phyloP scores from a whole-genome alignment of 2,797 vertebrate genomes.

The Phataginus tricuspis region DNA sequence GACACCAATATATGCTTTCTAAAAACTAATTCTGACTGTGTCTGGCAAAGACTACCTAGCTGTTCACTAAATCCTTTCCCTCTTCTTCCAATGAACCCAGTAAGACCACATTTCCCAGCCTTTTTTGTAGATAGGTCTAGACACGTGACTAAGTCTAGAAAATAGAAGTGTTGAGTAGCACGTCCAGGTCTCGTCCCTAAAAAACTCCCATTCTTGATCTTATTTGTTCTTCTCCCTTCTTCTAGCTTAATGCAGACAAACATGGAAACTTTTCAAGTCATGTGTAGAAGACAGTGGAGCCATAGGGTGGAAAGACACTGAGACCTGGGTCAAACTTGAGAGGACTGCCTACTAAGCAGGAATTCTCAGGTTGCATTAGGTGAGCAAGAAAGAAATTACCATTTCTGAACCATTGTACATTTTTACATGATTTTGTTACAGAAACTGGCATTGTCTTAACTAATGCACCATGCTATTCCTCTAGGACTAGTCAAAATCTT shows the following conservation, averaged over 20 bases:
- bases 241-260: background rate
- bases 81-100: background rate
- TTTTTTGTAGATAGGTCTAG: background rate
- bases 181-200: background rate
- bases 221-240: background rate
- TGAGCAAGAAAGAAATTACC: background rate
- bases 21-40: background rate
- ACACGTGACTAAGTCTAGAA: background rate
- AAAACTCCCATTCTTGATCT: background rate
- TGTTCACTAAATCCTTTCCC: background rate
- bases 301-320: background rate
- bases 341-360: background rate
- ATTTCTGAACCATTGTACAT: background rate
- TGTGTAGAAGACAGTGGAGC: background rate
- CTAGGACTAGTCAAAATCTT: background rate
- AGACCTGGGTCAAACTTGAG: background rate
- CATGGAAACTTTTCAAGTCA: background rate
- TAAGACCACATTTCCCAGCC: background rate
- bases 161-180: background rate
- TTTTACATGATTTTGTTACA: slow-evolving; percentile 28
- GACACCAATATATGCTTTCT: background rate
- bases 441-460: background rate
- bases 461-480: background rate
- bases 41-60: background rate
- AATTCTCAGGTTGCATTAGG: background rate